Conservation (phyloP, 2,113 vertebrate genomes). For the Butorides virescens region DNA sequence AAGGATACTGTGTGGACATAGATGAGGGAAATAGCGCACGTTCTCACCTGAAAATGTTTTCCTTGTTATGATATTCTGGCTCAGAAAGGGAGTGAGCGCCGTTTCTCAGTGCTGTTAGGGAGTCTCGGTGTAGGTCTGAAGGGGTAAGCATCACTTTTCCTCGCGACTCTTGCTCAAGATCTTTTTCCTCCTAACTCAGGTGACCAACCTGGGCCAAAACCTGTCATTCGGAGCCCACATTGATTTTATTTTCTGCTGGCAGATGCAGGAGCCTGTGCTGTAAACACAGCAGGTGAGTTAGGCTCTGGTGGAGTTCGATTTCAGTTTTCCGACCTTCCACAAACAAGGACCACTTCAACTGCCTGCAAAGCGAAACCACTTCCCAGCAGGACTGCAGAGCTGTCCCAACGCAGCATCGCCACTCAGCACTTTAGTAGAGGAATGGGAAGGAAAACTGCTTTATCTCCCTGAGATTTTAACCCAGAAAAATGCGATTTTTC, state of each 20-base stretch:
- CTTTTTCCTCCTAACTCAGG: not conserved
- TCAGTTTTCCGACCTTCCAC: not conserved
- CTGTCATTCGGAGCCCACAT: not conserved
- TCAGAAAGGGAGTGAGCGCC: not conserved
- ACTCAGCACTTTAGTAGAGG: not conserved
- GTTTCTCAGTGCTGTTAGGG: not conserved
- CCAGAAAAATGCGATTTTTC: not conserved
- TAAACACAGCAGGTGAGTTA: not conserved
- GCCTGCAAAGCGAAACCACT: not conserved
- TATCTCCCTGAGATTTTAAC: not conserved
- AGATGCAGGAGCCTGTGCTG: not conserved
- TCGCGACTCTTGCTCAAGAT: not conserved
- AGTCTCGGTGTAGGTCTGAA: not conserved
- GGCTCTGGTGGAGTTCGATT: not conserved
- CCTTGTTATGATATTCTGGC: not conserved
- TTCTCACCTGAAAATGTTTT: not conserved
- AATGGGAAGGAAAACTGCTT: not conserved
- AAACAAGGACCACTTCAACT: not conserved
- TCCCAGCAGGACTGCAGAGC: not conserved
- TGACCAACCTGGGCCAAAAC: not conserved
- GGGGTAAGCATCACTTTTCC: not conserved
- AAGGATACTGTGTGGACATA: not conserved
- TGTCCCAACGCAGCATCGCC: not conserved
- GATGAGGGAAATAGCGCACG: not conserved
- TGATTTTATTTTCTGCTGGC: not conserved